Percentiles rank a stretch among this genome's conserved stretches.
Conservation (phyloP, 2,113 vertebrate species). For the Pogonocichla stellata region DNA sequence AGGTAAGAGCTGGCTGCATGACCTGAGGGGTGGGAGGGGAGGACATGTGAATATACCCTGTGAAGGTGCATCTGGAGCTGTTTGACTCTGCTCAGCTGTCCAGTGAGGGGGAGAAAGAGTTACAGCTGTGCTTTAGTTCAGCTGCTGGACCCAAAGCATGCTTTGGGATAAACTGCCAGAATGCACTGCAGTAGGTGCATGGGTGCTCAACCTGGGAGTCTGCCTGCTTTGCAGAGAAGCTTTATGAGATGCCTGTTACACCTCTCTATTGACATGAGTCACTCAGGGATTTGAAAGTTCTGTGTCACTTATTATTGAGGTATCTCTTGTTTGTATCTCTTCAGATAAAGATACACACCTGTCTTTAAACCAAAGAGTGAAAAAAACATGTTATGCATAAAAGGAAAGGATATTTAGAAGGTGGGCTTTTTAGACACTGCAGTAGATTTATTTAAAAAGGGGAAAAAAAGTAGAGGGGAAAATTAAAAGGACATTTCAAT, state of each 20-base stretch:
- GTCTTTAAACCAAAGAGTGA: not conserved
- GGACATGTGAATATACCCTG: not conserved
- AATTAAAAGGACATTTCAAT: not conserved
- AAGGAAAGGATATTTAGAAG: not conserved
- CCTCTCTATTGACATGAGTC: not conserved
- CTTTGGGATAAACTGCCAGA: not conserved
- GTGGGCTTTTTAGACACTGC: not conserved
- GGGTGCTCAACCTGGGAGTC: not conserved
- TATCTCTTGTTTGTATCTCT: not conserved
- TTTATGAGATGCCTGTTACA: not conserved
- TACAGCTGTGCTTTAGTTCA: not conserved
- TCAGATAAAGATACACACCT: not conserved
- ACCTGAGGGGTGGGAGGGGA: not conserved
- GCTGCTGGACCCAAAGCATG: not conserved
- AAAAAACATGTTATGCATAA: not conserved
- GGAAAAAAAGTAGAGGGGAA: not conserved
- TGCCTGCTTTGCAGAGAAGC: not conserved
- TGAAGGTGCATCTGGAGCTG: not conserved
- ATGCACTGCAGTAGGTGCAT: not conserved
- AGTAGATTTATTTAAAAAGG: not conserved
- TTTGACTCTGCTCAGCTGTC: not conserved
- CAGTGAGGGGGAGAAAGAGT: not conserved
- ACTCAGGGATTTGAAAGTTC: not conserved
- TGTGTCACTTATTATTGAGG: not conserved
- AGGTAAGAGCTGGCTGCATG: conserved; percentile 74